Evolutionary conservation across 2,113 vertebrate genomes (phyloP).

Genomic region (Bambusicola thoracicus): DNA sequence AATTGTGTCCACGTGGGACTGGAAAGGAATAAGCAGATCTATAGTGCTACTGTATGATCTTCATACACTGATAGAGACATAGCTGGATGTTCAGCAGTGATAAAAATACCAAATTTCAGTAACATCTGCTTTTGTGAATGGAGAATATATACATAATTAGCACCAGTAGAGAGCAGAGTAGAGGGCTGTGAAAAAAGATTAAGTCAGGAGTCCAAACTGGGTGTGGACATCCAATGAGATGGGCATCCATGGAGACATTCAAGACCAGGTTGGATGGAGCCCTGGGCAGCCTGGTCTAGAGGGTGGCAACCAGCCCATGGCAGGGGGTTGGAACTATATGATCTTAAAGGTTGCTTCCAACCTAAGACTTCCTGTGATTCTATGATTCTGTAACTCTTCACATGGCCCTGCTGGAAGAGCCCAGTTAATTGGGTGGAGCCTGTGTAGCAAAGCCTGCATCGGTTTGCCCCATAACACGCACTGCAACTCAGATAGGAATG

Average conservation of each 20-base stretch:
- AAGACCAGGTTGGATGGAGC: too few relatives aligned
- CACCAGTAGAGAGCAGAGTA: not conserved
- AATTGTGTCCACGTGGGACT: slow-evolving; percentile 28
- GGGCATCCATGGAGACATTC: too few relatives aligned
- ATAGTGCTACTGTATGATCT: not conserved
- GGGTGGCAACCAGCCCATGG: too few relatives aligned
- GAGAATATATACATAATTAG: not conserved
- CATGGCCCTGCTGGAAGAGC: not conserved
- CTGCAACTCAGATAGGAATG: rapidly evolving
- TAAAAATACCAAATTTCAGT: not conserved
- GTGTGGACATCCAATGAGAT: not conserved
- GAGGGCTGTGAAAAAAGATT: not conserved
- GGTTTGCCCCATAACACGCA: not conserved
- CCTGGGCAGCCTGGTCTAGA: too few relatives aligned
- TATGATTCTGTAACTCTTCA: not conserved
- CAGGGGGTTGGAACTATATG: too few relatives aligned
- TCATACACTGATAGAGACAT: not conserved
- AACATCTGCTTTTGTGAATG: not conserved
- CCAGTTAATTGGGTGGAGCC: not conserved
- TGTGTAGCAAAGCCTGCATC: not conserved
- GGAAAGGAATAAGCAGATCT: not conserved
- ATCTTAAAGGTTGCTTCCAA: too few relatives aligned
- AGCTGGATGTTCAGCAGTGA: not conserved
- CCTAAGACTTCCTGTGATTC: too few relatives aligned
- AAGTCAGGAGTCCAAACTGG: not conserved